A percentile compares a stretch with the other conserved stretches of the same genome.
Conservation (phyloP, 1,140 invertebrate genomes). For the Pectinophora gossypiella region DNA sequence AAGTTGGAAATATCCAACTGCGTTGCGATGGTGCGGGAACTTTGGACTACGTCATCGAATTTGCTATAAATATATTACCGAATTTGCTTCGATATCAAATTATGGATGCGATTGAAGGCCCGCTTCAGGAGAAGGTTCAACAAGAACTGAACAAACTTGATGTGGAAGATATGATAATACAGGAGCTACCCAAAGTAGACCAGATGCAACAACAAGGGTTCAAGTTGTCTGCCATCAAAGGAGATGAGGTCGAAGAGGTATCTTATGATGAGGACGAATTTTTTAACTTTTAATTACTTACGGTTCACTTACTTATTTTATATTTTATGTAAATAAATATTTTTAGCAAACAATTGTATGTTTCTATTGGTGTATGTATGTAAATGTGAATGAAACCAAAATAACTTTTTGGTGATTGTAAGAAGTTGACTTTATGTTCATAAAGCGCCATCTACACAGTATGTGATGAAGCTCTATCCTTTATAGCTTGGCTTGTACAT, state of each 20-base stretch:
- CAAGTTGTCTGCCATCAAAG: constrained; percentile 51
- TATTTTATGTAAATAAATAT: no score
- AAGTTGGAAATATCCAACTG: constrained; percentile 89
- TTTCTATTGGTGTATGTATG: no score
- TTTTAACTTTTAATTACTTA: constrained; percentile 64
- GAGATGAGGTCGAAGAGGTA: constrained; percentile 23
- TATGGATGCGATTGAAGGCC: constrained; percentile 87
- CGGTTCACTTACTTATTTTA: no score
- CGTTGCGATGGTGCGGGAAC: constrained; percentile 86
- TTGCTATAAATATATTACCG: constrained; percentile 85
- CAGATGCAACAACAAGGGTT: constrained; percentile 71
- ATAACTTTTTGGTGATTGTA: no score
- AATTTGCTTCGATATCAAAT: constrained; percentile 90
- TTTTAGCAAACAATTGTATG: no score
- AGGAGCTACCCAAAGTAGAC: constrained; percentile 80
- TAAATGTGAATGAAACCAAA: no score
- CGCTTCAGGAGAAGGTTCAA: constrained; percentile 81
- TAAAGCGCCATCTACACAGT: no score
- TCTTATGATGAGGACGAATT: constrained; percentile 65
- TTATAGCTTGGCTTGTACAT: no score
- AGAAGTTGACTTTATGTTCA: no score
- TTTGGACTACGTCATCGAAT: constrained; percentile 87
- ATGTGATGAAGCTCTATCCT: no score
- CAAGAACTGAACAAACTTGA: constrained; percentile 83
- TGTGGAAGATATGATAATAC: constrained; percentile 82